These are phyloP conservation scores for Spilarctia lutea DNA, from an alignment of 2,888 invertebrate genomes.

Conservation along the genomic window DNA sequence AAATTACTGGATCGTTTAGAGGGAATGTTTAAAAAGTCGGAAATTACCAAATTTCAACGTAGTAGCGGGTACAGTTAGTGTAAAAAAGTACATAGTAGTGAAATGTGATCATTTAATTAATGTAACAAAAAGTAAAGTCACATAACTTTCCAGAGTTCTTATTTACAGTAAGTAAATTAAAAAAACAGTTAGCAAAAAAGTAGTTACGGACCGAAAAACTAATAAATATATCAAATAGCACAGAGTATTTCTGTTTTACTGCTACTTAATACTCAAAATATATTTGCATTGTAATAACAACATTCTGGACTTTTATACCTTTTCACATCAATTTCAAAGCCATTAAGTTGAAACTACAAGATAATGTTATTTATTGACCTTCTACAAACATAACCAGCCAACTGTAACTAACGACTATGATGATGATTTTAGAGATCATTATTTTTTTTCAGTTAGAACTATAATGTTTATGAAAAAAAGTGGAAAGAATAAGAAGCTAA, in stretches of 20 bases:
- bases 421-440: not conserved
- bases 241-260: not conserved
- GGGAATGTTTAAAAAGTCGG: too few species aligned
- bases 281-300: not conserved
- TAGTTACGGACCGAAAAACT: not conserved
- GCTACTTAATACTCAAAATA: not conserved
- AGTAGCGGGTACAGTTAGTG: too few species aligned
- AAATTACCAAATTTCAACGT: too few species aligned
- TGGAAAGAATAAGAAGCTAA: not conserved
- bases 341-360: not conserved
- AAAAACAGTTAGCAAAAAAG: not conserved
- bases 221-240: not conserved
- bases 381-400: slow-evolving; percentile 23
- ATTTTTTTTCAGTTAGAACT: not conserved
- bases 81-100: too few species aligned
- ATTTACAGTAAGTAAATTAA: not conserved
- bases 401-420: slow-evolving; percentile 29
- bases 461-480: not conserved
- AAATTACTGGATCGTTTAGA: too few species aligned
- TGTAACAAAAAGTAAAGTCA: too few species aligned
- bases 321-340: not conserved
- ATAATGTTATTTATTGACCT: slow-evolving; percentile 24
- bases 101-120: too few species aligned
- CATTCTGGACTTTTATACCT: slow-evolving; percentile 4
- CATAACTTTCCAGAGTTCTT: not conserved